These are phyloP conservation scores for Ia io DNA, from an alignment of 2,113 vertebrate species.

Conservation along the genomic window DNA sequence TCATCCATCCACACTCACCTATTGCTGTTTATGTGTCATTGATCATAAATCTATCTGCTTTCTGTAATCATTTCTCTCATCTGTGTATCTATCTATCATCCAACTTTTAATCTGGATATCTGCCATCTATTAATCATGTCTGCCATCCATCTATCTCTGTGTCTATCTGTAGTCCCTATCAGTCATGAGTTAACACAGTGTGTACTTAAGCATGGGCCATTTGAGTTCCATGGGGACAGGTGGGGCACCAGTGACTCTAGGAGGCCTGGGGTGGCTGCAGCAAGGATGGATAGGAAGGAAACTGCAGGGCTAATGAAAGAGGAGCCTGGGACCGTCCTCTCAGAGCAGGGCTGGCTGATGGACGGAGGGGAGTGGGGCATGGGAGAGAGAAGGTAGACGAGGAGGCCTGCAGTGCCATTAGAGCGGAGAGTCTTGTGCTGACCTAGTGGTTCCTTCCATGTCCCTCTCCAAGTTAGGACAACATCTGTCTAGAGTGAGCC, in stretches of 20 bases:
- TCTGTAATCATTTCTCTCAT: slow-evolving; percentile 62
- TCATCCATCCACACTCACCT: slow-evolving; percentile 50
- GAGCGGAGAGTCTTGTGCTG: neutral
- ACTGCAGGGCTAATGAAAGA: neutral
- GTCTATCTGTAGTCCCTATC: slow-evolving; percentile 61
- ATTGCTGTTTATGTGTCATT: slow-evolving; percentile 12
- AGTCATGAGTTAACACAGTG: slow-evolving; percentile 55
- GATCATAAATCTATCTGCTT: slow-evolving; percentile 65
- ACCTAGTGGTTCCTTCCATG: neutral
- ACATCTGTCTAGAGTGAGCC: neutral
- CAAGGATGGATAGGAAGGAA: neutral
- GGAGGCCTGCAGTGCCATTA: neutral
- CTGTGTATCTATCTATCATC: slow-evolving; percentile 72
- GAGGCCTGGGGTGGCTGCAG: neutral
- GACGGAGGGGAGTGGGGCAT: neutral
- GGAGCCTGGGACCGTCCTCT: neutral
- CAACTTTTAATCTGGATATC: slow-evolving; percentile 71
- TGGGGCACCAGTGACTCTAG: neutral
- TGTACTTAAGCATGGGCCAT: slow-evolving; percentile 40
- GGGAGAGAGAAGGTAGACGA: neutral
- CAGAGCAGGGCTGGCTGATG: neutral
- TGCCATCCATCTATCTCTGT: slow-evolving; percentile 59
- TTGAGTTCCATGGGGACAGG: neutral
- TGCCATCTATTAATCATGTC: slow-evolving; percentile 73
- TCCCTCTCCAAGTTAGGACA: neutral